phyloP scores from a whole-genome alignment of 2,888 invertebrate species.

The Synanthedon myopaeformis region DNA sequence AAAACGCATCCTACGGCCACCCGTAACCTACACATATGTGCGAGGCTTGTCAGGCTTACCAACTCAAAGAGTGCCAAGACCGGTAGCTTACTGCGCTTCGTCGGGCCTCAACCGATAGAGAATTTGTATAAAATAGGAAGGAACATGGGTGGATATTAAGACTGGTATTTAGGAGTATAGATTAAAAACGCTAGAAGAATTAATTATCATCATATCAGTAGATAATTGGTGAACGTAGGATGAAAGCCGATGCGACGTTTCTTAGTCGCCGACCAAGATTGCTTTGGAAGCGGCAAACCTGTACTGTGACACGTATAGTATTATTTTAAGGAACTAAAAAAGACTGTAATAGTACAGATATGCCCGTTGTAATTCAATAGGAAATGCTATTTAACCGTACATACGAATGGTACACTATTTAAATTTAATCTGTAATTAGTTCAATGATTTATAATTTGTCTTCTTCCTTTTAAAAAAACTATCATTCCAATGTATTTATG shows the following conservation, averaged over 20 bases:
- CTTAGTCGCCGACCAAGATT: conserved; percentile 49
- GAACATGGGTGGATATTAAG: conserved; percentile 43
- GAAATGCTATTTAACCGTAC: too few relatives aligned
- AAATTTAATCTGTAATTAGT: too few relatives aligned
- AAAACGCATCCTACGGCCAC: conserved; percentile 81
- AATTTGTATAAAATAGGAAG: conserved; percentile 13
- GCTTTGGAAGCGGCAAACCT: conserved; percentile 15
- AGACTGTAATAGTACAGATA: conserved; percentile 33
- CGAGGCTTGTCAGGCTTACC: conserved; percentile 85
- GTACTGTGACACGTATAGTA: conserved; percentile 43
- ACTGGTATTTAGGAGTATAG: conserved; percentile 48
- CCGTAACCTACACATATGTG: conserved; percentile 84
- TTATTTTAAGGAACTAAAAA: conserved; percentile 29
- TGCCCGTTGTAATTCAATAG: conserved; percentile 2
- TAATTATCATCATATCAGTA: conserved; percentile 59
- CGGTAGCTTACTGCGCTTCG: conserved; percentile 40
- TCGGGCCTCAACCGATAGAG: conserved; percentile 53
- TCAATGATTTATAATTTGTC: too few relatives aligned
- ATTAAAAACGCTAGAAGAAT: conserved; percentile 38
- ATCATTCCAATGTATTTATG: background rate
- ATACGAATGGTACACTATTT: too few relatives aligned
- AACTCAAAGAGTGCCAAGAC: conserved; percentile 82
- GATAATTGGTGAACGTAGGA: conserved; percentile 29
- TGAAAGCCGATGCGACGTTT: conserved; percentile 26
- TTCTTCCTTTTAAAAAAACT: too few relatives aligned